phyloP scores from a whole-genome alignment of 2,797 vertebrate genomes.

The Sternotherus odoratus region DNA sequence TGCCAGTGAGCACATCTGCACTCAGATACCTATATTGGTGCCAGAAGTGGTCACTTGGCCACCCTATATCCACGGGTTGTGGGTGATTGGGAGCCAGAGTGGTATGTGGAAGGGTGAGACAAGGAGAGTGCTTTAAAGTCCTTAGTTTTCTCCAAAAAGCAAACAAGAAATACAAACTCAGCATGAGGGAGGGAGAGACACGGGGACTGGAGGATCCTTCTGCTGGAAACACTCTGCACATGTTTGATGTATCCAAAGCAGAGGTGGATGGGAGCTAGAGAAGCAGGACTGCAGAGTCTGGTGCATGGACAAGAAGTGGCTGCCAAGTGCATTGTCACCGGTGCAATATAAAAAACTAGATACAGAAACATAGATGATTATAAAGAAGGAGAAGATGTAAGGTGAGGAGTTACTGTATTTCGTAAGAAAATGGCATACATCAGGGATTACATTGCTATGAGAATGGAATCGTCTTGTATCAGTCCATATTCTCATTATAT shows the following conservation, averaged over 20 bases:
- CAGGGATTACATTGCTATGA: background rate
- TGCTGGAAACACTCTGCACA: background rate
- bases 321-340: background rate
- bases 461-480: background rate
- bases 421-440: conserved; percentile 3
- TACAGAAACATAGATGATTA: too few relatives aligned
- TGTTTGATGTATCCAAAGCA: background rate
- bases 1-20: background rate
- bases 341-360: too few relatives aligned
- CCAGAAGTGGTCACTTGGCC: too few relatives aligned
- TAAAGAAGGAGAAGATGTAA: too few relatives aligned
- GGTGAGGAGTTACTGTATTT: background rate
- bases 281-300: background rate
- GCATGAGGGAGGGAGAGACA: background rate
- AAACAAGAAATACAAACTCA: background rate
- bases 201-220: background rate
- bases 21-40: background rate
- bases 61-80: background rate
- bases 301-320: too few relatives aligned
- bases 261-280: background rate
- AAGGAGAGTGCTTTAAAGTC: background rate
- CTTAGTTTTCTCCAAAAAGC: background rate
- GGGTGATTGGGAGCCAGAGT: background rate
- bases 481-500: background rate
- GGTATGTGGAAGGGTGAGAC: background rate